A percentile compares a stretch with the other conserved stretches of the same genome.
These are phyloP conservation scores for Phanerotoma sp. DNA, from an alignment of 2,888 invertebrate genomes.

Conservation along the genomic window DNA sequence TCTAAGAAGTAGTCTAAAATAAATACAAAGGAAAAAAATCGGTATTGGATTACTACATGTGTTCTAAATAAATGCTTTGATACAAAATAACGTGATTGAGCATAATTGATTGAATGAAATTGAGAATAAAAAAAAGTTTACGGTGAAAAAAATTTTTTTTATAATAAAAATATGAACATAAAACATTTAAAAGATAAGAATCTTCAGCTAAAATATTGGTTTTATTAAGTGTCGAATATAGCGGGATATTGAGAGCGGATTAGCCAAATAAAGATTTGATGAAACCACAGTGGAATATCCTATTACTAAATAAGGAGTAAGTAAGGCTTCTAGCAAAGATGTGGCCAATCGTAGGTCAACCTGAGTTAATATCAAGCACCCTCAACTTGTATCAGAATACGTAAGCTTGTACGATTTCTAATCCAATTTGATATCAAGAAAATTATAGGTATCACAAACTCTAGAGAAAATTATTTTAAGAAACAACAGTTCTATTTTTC, in stretches of 20 bases:
- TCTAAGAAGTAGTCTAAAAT: neutral
- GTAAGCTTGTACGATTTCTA: constrained; percentile 58
- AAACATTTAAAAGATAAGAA: too few relatives aligned
- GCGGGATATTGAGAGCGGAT: constrained; percentile 38
- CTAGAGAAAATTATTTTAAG: too few relatives aligned
- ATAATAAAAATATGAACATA: too few relatives aligned
- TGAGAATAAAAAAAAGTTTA: too few relatives aligned
- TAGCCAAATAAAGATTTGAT: constrained; percentile 54
- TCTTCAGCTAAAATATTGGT: too few relatives aligned
- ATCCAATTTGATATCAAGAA: constrained; percentile 55
- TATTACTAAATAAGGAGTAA: constrained; percentile 56
- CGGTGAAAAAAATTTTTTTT: too few relatives aligned
- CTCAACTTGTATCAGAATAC: constrained; percentile 30
- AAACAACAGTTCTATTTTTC: too few relatives aligned
- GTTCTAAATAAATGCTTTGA: neutral
- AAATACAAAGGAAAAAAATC: neutral
- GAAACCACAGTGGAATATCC: constrained; percentile 57
- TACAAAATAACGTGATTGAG: too few relatives aligned
- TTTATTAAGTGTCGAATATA: neutral
- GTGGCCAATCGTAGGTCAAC: constrained; percentile 56
- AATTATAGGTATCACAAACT: constrained; percentile 42
- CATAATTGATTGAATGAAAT: too few relatives aligned
- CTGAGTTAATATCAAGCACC: constrained; percentile 42
- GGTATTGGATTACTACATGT: neutral
- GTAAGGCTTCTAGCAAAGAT: constrained; percentile 57